phyloP scores from a whole-genome alignment of 2,113 vertebrate genomes.

The Atlantisia rogersi region DNA sequence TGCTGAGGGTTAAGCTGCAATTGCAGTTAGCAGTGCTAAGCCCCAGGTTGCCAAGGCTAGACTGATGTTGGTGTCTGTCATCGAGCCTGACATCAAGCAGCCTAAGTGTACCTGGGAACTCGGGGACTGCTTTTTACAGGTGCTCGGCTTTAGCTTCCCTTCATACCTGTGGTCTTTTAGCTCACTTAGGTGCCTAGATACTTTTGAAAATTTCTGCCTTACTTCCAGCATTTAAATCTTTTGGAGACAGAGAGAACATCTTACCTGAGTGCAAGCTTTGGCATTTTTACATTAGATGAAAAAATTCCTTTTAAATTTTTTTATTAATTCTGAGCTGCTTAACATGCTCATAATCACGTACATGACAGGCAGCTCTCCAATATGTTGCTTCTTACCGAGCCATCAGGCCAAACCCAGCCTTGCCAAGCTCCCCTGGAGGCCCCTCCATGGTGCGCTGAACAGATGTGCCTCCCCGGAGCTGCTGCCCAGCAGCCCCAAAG shows the following conservation, averaged over 20 bases:
- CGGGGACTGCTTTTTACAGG: neutral
- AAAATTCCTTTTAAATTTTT: neutral
- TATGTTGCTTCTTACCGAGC: neutral
- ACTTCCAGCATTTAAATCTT: neutral
- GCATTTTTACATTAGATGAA: neutral
- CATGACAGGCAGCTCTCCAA: neutral
- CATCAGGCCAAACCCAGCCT: neutral
- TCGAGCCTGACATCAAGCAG: neutral
- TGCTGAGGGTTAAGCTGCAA: neutral
- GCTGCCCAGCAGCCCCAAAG: neutral
- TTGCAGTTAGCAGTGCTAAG: neutral
- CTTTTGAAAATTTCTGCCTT: neutral
- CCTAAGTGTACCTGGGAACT: neutral
- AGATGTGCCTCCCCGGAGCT: neutral
- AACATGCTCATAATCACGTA: neutral
- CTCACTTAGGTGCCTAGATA: neutral
- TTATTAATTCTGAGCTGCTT: neutral
- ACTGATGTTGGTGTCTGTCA: neutral
- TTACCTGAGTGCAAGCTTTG: neutral
- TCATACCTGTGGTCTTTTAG: neutral
- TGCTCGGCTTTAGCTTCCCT: neutral
- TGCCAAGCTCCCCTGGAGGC: neutral
- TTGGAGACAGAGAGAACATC: neutral
- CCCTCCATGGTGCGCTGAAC: fast-evolving
- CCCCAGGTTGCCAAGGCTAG: neutral